These are phyloP conservation scores for Macaria liturata DNA, from an alignment of 2,888 invertebrate genomes.

Conservation along the genomic window DNA sequence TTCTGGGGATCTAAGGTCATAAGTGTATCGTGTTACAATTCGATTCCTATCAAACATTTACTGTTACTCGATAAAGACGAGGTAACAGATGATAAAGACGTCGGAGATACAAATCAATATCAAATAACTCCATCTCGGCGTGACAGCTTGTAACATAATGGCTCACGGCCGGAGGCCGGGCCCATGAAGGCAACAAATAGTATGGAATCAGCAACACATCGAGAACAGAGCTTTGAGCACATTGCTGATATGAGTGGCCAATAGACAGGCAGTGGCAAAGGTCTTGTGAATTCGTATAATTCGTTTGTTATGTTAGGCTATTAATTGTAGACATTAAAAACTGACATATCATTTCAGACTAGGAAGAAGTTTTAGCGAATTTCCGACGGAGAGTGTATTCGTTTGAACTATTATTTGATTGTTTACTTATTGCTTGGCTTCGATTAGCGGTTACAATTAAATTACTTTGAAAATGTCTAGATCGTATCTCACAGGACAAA, in stretches of 20 bases:
- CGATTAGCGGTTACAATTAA: too few species aligned
- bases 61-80: slow-evolving; percentile 11
- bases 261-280: slow-evolving; percentile 11
- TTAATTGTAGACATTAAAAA: too few species aligned
- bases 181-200: slow-evolving; percentile 53
- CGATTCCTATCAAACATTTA: slow-evolving; percentile 1
- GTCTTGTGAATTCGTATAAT: background rate
- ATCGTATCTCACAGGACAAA: too few species aligned
- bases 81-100: slow-evolving; percentile 19
- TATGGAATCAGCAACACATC: slow-evolving; percentile 66
- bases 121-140: slow-evolving; percentile 43
- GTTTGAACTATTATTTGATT: too few species aligned
- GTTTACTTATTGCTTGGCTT: too few species aligned
- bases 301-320: too few species aligned
- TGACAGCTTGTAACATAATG: slow-evolving; percentile 38
- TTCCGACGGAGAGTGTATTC: too few species aligned
- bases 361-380: too few species aligned
- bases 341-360: too few species aligned
- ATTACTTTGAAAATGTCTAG: too few species aligned
- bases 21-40: slow-evolving; percentile 2
- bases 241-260: slow-evolving; percentile 1
- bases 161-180: slow-evolving; percentile 39
- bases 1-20: background rate
- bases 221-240: slow-evolving; percentile 34
- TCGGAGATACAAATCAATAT: slow-evolving; percentile 28